Percentiles rank a stretch among this genome's conserved stretches.
Conservation (phyloP, 2,797 vertebrate genomes). For the Malacoraja senta region DNA sequence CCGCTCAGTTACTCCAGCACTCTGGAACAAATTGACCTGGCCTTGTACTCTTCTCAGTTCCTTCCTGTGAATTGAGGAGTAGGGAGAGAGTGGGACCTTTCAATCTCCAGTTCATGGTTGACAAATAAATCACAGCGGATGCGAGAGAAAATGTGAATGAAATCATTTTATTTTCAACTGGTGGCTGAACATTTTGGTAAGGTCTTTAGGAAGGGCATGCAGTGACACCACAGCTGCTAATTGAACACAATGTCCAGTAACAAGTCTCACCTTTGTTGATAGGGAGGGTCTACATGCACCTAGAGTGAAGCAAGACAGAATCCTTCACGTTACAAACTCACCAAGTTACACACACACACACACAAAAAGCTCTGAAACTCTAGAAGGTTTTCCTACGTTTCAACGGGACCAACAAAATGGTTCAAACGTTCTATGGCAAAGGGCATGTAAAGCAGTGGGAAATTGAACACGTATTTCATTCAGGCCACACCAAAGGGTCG, state of each 20-base stretch:
- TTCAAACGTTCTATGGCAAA: conserved; percentile 53
- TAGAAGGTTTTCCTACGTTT: conserved; percentile 59
- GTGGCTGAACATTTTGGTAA: conserved; percentile 72
- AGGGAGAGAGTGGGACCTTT: not conserved
- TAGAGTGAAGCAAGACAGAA: conserved; percentile 51
- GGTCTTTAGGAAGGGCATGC: conserved; percentile 76
- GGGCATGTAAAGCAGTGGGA: conserved; percentile 61
- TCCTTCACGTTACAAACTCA: conserved; percentile 62
- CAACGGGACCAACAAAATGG: conserved; percentile 55
- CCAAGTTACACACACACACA: conserved; percentile 48
- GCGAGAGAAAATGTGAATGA: conserved; percentile 53
- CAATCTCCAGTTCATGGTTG: not conserved
- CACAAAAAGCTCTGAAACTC: conserved; percentile 53
- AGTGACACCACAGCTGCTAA: conserved; percentile 70
- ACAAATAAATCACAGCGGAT: not conserved
- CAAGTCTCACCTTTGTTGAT: conserved; percentile 62
- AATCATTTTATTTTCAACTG: conserved; percentile 86
- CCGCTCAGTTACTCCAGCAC: not conserved
- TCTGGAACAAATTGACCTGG: no score
- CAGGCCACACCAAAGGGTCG: conserved; percentile 66
- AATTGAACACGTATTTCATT: conserved; percentile 65
- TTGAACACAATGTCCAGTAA: conserved; percentile 68
- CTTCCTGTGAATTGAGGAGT: no score
- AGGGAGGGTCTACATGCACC: conserved; percentile 70
- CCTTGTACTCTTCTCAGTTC: no score